phyloP scores from a whole-genome alignment of 2,888 invertebrate genomes.

The Scrobipalpa atriplicella region DNA sequence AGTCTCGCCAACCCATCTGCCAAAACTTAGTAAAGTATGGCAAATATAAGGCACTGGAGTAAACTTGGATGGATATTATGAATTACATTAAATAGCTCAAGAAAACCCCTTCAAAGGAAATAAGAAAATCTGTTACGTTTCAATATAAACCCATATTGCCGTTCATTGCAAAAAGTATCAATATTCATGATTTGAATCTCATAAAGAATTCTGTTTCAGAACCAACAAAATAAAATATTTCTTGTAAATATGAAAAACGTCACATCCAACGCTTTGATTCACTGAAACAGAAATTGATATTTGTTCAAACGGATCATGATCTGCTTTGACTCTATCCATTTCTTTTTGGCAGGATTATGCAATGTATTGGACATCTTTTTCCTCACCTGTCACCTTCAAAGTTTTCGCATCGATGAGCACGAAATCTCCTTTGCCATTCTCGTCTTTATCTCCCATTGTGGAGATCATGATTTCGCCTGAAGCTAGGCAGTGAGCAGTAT shows the following conservation, averaged over 20 bases:
- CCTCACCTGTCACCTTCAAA: conserved; percentile 87
- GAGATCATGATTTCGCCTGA: conserved; percentile 98
- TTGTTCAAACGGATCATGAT: conserved; percentile 7
- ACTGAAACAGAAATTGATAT: conserved; percentile 15
- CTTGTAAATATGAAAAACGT: neutral
- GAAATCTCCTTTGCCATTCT: conserved; percentile 93
- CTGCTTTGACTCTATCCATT: conserved; percentile 8
- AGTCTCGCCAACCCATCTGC: too few relatives aligned
- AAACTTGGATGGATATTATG: too few relatives aligned
- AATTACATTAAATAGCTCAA: too few relatives aligned
- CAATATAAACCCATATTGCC: neutral
- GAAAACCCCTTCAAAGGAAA: neutral
- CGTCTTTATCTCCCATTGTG: conserved; percentile 94
- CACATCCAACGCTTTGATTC: neutral
- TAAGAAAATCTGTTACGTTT: neutral
- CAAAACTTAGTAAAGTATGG: too few relatives aligned
- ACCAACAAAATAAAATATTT: neutral
- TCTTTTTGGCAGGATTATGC: conserved; percentile 16
- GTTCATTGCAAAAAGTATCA: neutral
- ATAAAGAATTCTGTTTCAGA: neutral
- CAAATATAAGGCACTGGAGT: too few relatives aligned
- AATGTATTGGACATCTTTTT: conserved; percentile 28
- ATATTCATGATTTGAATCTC: neutral
- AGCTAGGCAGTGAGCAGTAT: conserved; percentile 97
- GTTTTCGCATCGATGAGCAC: conserved; percentile 92